Percentiles rank a stretch among this genome's conserved stretches.
These are phyloP conservation scores for Heliothis subflexa DNA, from an alignment of 1,140 invertebrate species.

Conservation along the genomic window DNA sequence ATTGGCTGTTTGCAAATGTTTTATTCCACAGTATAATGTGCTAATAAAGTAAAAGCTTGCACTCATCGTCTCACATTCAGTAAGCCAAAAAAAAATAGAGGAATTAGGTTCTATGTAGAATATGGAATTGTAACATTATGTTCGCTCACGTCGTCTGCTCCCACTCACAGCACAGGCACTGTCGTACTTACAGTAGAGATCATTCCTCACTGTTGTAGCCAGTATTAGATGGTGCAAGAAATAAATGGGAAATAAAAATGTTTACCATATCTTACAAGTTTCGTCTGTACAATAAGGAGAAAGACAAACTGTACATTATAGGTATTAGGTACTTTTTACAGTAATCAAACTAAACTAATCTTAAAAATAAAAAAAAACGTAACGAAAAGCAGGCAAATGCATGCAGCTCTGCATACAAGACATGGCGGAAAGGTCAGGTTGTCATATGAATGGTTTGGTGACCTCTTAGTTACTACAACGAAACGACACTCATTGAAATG, in stretches of 20 bases:
- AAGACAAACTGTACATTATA: conserved; percentile 83
- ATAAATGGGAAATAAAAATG: conserved; percentile 90
- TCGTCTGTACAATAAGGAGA: conserved; percentile 86
- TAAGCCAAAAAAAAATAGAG: conserved; percentile 83
- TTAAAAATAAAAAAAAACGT: conserved; percentile 78
- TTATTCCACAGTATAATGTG: conserved; percentile 53
- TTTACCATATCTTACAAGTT: conserved; percentile 88
- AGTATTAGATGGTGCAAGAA: conserved; percentile 93
- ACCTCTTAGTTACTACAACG: conserved; percentile 86
- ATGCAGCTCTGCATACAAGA: conserved; percentile 88
- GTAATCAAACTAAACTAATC: conserved; percentile 86
- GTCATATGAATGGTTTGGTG: conserved; percentile 85
- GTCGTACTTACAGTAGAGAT: conserved; percentile 91
- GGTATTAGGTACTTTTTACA: conserved; percentile 83
- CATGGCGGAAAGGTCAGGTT: conserved; percentile 87
- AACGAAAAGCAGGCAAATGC: conserved; percentile 88
- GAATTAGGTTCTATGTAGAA: conserved; percentile 62
- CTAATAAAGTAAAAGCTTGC: conserved; percentile 59
- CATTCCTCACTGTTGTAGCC: conserved; percentile 90
- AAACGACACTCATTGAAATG: conserved; percentile 87
- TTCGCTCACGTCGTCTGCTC: conserved; percentile 71
- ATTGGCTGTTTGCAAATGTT: conserved; percentile 59
- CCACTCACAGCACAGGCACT: conserved; percentile 68
- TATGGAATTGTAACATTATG: conserved; percentile 59
- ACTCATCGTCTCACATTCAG: conserved; percentile 76